Conservation (phyloP, 2,113 vertebrate genomes). For the Sapayoa aenigma region DNA sequence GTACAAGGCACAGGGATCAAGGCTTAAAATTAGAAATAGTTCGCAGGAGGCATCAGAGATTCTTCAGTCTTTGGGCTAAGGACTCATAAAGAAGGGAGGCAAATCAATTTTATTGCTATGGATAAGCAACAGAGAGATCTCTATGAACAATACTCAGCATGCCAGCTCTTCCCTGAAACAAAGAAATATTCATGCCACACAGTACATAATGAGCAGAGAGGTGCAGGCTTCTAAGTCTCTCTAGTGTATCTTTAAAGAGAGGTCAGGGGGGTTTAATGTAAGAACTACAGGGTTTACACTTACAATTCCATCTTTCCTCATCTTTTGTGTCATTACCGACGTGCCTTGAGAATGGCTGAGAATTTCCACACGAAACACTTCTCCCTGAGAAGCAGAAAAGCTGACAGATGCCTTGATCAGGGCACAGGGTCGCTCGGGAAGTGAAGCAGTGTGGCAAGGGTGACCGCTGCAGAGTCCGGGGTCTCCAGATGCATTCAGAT, state of each 20-base stretch:
- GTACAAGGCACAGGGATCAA: neutral
- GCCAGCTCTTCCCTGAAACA: neutral
- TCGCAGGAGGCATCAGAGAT: neutral
- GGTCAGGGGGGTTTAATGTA: neutral
- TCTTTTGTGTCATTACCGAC: neutral
- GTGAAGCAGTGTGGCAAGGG: neutral
- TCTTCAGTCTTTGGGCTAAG: neutral
- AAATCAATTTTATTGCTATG: neutral
- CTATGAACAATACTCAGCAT: neutral
- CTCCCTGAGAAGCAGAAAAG: neutral
- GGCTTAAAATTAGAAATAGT: slow-evolving; percentile 39
- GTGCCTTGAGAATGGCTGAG: neutral
- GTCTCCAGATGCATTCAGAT: neutral
- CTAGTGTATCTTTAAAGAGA: neutral
- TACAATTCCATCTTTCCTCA: neutral
- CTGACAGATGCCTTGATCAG: neutral
- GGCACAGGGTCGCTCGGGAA: fast-evolving
- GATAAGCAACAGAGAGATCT: neutral
- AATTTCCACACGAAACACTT: neutral
- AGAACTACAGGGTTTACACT: neutral
- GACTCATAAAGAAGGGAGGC: neutral
- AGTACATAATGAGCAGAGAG: neutral
- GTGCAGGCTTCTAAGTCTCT: neutral
- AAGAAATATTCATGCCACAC: neutral
- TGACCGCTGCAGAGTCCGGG: neutral